Conservation (phyloP, 1,140 invertebrate species). For the Paralvinella palmiformis region DNA sequence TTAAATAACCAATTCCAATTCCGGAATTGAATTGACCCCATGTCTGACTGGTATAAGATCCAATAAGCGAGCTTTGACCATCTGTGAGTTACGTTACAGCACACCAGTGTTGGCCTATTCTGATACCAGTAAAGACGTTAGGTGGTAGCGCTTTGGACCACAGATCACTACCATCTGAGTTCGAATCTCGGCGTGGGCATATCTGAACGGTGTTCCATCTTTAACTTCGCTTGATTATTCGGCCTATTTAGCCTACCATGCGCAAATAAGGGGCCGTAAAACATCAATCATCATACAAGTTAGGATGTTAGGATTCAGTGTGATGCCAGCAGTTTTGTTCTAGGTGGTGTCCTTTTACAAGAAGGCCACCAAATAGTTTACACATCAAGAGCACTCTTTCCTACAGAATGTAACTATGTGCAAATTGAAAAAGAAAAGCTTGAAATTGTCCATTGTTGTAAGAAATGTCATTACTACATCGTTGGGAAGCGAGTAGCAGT, state of each 20-base stretch:
- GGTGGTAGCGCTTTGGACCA: no score
- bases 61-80: slow-evolving; percentile 14
- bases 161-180: no score
- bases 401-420: slow-evolving; percentile 22
- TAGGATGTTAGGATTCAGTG: slow-evolving; percentile 28
- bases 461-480: slow-evolving; percentile 45
- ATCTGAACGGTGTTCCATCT: no score
- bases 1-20: no score
- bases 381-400: slow-evolving; percentile 21
- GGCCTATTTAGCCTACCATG: no score
- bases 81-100: background rate
- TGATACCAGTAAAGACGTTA: slow-evolving; percentile 27
- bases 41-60: slow-evolving; percentile 22
- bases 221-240: no score
- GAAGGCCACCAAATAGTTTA: slow-evolving; percentile 23
- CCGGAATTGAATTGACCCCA: no score
- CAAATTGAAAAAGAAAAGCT: slow-evolving; percentile 32
- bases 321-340: slow-evolving; percentile 34
- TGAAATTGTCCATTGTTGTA: slow-evolving; percentile 49
- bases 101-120: slow-evolving; percentile 28
- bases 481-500: slow-evolving; percentile 36
- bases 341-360: slow-evolving; percentile 39
- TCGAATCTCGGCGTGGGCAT: no score
- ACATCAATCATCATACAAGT: no score
- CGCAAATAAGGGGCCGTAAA: no score